Conservation (phyloP, 2,797 vertebrate species). For the Danio choprae region DNA sequence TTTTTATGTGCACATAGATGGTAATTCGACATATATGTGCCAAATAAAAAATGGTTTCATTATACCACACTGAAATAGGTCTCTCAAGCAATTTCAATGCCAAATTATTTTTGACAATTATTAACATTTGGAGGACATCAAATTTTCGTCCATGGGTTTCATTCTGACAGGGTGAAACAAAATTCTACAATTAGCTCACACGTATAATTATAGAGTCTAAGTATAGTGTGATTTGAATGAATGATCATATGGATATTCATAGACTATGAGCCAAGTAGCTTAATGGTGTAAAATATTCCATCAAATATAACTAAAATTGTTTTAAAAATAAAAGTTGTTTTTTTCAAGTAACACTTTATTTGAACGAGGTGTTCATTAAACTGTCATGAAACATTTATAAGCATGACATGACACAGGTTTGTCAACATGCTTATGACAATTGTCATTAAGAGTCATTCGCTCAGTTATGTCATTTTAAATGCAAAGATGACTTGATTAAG, state of each 20-base stretch:
- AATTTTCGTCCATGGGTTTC: background rate
- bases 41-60: background rate
- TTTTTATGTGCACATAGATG: no score
- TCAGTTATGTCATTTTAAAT: no score
- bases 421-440: no score
- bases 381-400: no score
- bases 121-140: background rate
- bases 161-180: background rate
- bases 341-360: no score
- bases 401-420: no score
- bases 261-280: background rate
- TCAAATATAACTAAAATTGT: background rate
- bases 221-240: background rate
- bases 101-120: background rate
- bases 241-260: background rate
- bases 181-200: background rate
- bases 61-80: background rate
- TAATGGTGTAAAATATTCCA: background rate
- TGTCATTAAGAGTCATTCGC: no score
- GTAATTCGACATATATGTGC: no score
- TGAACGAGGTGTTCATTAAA: no score
- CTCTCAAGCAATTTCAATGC: background rate
- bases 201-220: conserved; percentile 11
- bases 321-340: no score
- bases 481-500: no score